These are phyloP conservation scores for Cataglyphis altisquamis DNA, from an alignment of 2,888 invertebrate genomes.

Conservation along the genomic window DNA sequence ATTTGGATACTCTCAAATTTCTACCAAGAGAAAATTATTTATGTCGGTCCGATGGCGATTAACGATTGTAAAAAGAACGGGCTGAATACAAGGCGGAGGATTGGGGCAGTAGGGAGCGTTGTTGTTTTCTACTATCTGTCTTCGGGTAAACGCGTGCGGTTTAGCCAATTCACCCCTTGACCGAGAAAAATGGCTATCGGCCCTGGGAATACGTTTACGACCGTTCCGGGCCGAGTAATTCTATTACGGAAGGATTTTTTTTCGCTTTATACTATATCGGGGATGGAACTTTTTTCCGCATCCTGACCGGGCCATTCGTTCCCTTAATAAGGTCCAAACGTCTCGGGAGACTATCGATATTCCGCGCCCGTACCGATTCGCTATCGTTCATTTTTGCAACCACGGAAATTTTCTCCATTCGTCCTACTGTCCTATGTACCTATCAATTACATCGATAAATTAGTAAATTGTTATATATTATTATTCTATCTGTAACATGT, in stretches of 20 bases:
- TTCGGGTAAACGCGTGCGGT: conserved; percentile 84
- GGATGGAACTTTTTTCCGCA: conserved; percentile 67
- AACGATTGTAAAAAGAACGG: conserved; percentile 53
- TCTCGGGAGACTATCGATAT: conserved; percentile 69
- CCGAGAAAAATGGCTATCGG: conserved; percentile 86
- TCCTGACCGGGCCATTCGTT: conserved; percentile 77
- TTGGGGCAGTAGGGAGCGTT: conserved; percentile 61
- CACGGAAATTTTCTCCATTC: neutral
- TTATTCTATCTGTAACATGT: neutral
- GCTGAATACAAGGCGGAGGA: conserved; percentile 53
- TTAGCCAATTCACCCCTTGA: conserved; percentile 85
- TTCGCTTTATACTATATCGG: conserved; percentile 83
- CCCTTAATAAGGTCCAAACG: conserved; percentile 79
- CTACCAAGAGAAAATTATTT: conserved; percentile 30
- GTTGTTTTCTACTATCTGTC: conserved; percentile 83
- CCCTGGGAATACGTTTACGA: conserved; percentile 86
- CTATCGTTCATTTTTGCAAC: neutral
- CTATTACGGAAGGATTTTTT: conserved; percentile 85
- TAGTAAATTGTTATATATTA: neutral
- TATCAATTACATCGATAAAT: neutral
- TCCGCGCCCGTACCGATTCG: conserved; percentile 45
- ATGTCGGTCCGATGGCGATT: conserved; percentile 29
- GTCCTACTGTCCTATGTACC: neutral
- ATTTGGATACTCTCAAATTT: neutral
- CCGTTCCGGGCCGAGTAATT: conserved; percentile 85